Evolutionary conservation across 1,140 invertebrate species (phyloP).

Genomic region (Drosophila elegans): DNA sequence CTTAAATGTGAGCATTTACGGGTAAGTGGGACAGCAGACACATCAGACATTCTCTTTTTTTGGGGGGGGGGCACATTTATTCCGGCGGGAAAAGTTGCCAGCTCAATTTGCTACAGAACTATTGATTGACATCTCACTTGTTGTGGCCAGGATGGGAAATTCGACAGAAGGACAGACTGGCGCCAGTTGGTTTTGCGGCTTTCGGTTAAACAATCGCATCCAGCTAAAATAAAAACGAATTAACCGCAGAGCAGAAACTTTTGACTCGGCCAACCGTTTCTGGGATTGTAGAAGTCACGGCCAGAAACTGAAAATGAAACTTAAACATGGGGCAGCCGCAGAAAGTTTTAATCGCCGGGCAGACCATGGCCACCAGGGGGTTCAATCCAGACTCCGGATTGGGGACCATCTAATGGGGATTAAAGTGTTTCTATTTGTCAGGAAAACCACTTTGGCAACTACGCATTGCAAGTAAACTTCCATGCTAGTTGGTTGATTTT

Average conservation of each 20-base stretch:
- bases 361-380: slow-evolving; percentile 5
- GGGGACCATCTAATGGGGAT: slow-evolving; percentile 28
- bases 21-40: slow-evolving; percentile 5
- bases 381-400: slow-evolving; percentile 2
- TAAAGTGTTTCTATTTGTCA: slow-evolving; percentile 33
- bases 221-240: slow-evolving; percentile 33
- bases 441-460: slow-evolving; percentile 5
- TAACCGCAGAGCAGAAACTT: slow-evolving; percentile 45
- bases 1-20: neutral
- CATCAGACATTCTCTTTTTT: neutral
- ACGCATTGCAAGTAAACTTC: neutral
- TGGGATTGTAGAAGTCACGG: slow-evolving; percentile 8
- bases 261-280: slow-evolving; percentile 36
- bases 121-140: slow-evolving; percentile 52
- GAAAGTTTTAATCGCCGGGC: slow-evolving; percentile 42
- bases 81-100: slow-evolving; percentile 1
- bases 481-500: too few species aligned
- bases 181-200: slow-evolving; percentile 40
- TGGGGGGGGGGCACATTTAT: slow-evolving; percentile 7
- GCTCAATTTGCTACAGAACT: slow-evolving; percentile 11
- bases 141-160: slow-evolving; percentile 11
- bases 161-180: slow-evolving; percentile 7
- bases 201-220: slow-evolving; percentile 34
- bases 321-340: slow-evolving; percentile 19
- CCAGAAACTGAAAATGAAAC: slow-evolving; percentile 15